Evolutionary conservation across 2,888 invertebrate genomes (phyloP).

Genomic region (Thereva unica): DNA sequence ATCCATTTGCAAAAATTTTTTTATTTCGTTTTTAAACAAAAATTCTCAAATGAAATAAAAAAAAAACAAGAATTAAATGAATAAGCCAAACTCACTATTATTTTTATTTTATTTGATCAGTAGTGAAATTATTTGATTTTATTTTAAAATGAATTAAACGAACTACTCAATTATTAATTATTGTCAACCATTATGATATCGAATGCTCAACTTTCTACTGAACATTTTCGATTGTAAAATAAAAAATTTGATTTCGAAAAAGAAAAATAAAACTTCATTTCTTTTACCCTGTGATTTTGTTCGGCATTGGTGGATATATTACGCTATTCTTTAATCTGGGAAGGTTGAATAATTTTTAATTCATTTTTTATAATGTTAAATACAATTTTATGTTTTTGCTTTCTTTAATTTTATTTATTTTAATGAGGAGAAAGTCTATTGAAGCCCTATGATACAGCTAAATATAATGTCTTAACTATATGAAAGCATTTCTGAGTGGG

Average conservation of each 20-base stretch:
- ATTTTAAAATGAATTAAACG: conserved; percentile 9
- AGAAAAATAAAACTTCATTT: conserved; percentile 17
- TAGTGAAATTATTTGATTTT: conserved; percentile 2
- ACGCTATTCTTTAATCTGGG: conserved; percentile 49
- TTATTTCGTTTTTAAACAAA: too few species aligned
- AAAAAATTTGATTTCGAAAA: neutral
- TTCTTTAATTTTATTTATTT: conserved; percentile 11
- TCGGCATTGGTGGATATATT: conserved; percentile 58
- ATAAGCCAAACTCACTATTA: neutral
- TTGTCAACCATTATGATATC: too few species aligned
- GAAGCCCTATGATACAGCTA: too few species aligned
- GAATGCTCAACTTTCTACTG: too few species aligned
- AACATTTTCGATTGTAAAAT: too few species aligned
- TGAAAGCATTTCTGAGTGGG: too few species aligned
- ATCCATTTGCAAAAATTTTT: too few species aligned
- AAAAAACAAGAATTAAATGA: too few species aligned
- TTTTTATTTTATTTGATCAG: conserved; percentile 3
- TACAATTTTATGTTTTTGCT: conserved; percentile 13
- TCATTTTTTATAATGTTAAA: conserved; percentile 19
- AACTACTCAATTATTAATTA: neutral
- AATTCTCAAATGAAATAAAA: too few species aligned
- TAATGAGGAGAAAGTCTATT: neutral
- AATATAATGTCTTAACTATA: too few species aligned
- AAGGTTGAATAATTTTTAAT: conserved; percentile 33
- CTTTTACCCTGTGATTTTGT: conserved; percentile 59